Evolutionary conservation across 2,888 invertebrate species (phyloP), one percentile per base, ranked within the genome.

Genomic region (Sesia apiformis): DNA sequence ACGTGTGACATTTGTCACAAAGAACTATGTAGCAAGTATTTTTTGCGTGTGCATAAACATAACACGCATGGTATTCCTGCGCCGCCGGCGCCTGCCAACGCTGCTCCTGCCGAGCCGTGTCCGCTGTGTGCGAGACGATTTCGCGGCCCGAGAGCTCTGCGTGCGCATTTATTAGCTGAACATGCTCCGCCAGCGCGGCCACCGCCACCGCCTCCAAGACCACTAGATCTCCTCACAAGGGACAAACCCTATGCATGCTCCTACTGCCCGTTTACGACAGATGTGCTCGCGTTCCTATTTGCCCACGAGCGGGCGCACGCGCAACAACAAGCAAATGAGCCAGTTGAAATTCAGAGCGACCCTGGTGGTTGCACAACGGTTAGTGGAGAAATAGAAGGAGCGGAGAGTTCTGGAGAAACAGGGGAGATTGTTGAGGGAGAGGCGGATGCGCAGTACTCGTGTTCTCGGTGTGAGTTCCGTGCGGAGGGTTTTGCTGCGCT

Each of bases 1-100:
- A 95, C 97, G 52, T 98, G 98, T 84, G 98, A 98, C 82, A 97
- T 99, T 63, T 99, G 99, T 84, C 97, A 98, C 89, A 98, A 98
- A 81, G 98, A 99, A 85, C 91, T 99, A 55, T 98, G 98, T 90
- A 98, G 98, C 84, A 98, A 99, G 79, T 98, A 99, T 78, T 98
- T 98, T 76, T 90, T 99, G 57, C 93, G 98, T 60, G 98, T 98
- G 38, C 99, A 99, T 90, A 98, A 98, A 77, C 97, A 97, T 76
- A 98, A 98, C 81, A 97, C 97, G 41, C 99, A 99, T 79, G 98
- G 98, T 23, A 97, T 99, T 58, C 94, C 96, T 7, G 97, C 97
- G 60, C 97, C 96, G 56, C 94, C 94, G 0, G 91, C 92, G 3
- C 92, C 92, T 0, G 70, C 83, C 63, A 66, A 89, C 72, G 69